Conservation (phyloP, 2,888 invertebrate species). For the Anoplius nigerrimus region DNA sequence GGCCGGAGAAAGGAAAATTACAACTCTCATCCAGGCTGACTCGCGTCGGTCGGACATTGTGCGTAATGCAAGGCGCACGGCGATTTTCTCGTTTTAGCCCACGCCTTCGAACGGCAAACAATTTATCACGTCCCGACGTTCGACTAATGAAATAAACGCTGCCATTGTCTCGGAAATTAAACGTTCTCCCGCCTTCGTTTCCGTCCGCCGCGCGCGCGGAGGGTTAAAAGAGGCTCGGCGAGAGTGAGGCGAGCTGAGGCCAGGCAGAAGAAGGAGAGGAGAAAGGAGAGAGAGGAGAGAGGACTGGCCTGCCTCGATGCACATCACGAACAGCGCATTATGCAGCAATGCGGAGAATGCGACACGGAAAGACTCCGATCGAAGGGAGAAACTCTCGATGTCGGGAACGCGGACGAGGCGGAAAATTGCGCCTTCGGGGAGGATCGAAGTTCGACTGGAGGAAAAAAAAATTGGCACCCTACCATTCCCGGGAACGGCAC, state of each 20-base stretch:
- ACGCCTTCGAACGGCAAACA: constrained; percentile 11
- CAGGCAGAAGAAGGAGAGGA: neutral
- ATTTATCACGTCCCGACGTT: constrained; percentile 3
- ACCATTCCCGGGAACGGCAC: too few relatives aligned
- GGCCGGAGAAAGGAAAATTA: too few relatives aligned
- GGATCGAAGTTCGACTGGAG: too few relatives aligned
- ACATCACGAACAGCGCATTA: constrained; percentile 6
- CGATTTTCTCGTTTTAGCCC: neutral
- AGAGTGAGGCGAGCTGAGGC: too few relatives aligned
- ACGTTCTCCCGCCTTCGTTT: constrained; percentile 13
- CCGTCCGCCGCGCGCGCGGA: too few relatives aligned
- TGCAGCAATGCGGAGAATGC: constrained; percentile 1
- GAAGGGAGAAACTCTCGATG: too few relatives aligned
- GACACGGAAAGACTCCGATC: neutral
- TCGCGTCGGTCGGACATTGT: too few relatives aligned
- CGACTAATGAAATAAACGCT: constrained; percentile 29
- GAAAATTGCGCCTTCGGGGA: too few relatives aligned
- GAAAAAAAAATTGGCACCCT: too few relatives aligned
- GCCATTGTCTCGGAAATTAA: constrained; percentile 19
- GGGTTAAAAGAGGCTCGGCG: neutral
- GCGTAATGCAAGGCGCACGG: too few relatives aligned
- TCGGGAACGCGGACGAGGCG: too few relatives aligned
- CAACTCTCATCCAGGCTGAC: too few relatives aligned
- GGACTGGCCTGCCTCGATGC: constrained; percentile 17
- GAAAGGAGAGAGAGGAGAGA: constrained; percentile 17